Conservation (phyloP, 1,140 invertebrate genomes). For the Drosophila varians region DNA sequence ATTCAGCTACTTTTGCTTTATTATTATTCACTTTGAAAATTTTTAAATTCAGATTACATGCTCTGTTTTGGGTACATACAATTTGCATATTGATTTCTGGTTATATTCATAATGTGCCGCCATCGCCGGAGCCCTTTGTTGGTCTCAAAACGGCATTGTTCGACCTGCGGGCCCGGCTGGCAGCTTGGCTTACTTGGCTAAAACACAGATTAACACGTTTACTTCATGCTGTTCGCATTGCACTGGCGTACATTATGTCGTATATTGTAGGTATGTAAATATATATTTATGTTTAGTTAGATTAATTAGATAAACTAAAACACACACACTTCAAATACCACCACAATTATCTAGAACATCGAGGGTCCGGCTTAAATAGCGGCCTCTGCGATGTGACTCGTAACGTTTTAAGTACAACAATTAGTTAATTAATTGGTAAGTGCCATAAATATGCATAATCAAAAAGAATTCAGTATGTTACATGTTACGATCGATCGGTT, state of each 20-base stretch:
- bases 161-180: constrained; percentile 34
- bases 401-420: constrained; percentile 65
- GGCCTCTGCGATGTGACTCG: constrained; percentile 24
- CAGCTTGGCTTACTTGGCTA: constrained; percentile 74
- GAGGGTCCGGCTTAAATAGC: not conserved
- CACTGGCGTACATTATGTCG: constrained; percentile 43
- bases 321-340: constrained; percentile 73
- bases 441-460: constrained; percentile 55
- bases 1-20: constrained; percentile 71
- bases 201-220: constrained; percentile 80
- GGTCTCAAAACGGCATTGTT: constrained; percentile 19
- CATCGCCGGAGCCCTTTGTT: constrained; percentile 22
- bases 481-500: constrained; percentile 24
- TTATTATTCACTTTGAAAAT: constrained; percentile 80
- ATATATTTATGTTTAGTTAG: constrained; percentile 42
- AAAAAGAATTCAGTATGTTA: constrained; percentile 44
- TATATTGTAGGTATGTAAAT: constrained; percentile 32
- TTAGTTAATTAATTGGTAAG: constrained; percentile 69
- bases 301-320: constrained; percentile 58
- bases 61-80: constrained; percentile 65
- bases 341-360: constrained; percentile 73
- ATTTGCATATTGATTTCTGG: constrained; percentile 62
- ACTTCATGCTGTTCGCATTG: constrained; percentile 67
- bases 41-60: constrained; percentile 80
- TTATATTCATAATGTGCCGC: constrained; percentile 55